A percentile compares a stretch with the other conserved stretches of the same genome.
Evolutionary conservation across 2,888 invertebrate species (phyloP).

Genomic region (Polylopha cassiicola): DNA sequence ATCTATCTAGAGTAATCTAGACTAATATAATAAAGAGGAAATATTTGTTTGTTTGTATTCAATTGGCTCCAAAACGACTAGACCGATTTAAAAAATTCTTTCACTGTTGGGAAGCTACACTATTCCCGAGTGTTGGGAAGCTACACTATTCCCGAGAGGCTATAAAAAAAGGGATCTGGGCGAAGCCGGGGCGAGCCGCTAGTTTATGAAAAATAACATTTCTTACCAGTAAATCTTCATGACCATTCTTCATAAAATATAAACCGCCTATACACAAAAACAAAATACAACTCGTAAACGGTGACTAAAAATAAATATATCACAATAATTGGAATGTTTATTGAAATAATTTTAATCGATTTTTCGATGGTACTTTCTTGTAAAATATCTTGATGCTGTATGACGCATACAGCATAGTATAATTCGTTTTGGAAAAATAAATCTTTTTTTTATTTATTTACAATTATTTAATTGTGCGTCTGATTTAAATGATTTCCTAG

Average conservation of each 20-base stretch:
- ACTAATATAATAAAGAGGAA: no score
- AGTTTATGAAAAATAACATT: slow-evolving; percentile 1
- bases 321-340: slow-evolving; percentile 56
- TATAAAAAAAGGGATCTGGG: no score
- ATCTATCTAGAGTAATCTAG: no score
- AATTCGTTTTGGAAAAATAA: slow-evolving; percentile 24
- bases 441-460: slow-evolving; percentile 27
- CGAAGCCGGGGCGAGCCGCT: no score
- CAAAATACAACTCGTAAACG: slow-evolving; percentile 34
- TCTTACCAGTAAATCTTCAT: slow-evolving; percentile 54
- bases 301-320: slow-evolving; percentile 37
- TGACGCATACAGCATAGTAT: slow-evolving; percentile 61
- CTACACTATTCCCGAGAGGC: no score
- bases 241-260: slow-evolving; percentile 49
- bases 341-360: slow-evolving; percentile 33
- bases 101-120: no score
- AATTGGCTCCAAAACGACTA: no score
- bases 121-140: no score
- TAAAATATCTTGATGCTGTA: slow-evolving; percentile 53
- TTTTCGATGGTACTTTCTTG: slow-evolving; percentile 50
- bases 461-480: slow-evolving; percentile 30
- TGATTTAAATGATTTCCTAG: slow-evolving; percentile 29
- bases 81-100: no score
- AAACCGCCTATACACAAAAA: slow-evolving; percentile 29
- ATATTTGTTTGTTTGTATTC: no score